Evolutionary conservation across 2,888 invertebrate genomes (phyloP), one percentile per base, ranked within the genome.

Genomic region (Lochmaea capreae): DNA sequence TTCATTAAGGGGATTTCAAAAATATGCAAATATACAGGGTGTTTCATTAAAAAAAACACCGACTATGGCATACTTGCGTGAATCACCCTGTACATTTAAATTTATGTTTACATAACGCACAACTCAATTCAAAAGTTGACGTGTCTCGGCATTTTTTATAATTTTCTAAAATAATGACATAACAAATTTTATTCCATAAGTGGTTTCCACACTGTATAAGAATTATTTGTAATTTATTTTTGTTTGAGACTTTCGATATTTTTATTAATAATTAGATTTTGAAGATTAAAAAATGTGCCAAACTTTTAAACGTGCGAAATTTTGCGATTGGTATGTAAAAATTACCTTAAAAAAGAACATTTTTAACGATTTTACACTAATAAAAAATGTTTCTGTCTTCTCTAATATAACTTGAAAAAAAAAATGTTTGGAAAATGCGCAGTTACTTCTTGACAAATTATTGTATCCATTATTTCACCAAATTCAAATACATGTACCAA

Each of bases 251-350:
- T 54, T 66, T 66, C 22, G 52, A 66, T 54, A 66, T 22, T 67
- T 66, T 57, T 67, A 33, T 43, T 46, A 62, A 63, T 54, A 52
- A 72, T 71, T 68, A 67, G 74, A 71, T 68, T 74, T 75, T 76
- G 66, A 73, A 74, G 66, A 73, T 39, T 4, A 4, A 68, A 46
- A 49, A 61, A 42, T 18, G 70, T 75, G 73, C 75, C 67, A 73
- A 75, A 42, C 1, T 39, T 14, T 63, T 71, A 66, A 61, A 59
- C 26, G 57, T 62, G 14, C 8, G 58, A 61, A 78, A 78, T 78
- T 80, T 79, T 81, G 80, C 79, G 80, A 81, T 79, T 79, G 80
- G 75, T 80, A 79, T 80, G 79, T 80, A 78, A 71, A 71, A 72
- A 65, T 59, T 73, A 74, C 43, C 39, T 43, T 54, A 65, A 66